Percentiles rank a stretch among this genome's conserved stretches.
These are phyloP conservation scores for Podabrus alpinus DNA, from an alignment of 2,888 invertebrate genomes.

Conservation along the genomic window DNA sequence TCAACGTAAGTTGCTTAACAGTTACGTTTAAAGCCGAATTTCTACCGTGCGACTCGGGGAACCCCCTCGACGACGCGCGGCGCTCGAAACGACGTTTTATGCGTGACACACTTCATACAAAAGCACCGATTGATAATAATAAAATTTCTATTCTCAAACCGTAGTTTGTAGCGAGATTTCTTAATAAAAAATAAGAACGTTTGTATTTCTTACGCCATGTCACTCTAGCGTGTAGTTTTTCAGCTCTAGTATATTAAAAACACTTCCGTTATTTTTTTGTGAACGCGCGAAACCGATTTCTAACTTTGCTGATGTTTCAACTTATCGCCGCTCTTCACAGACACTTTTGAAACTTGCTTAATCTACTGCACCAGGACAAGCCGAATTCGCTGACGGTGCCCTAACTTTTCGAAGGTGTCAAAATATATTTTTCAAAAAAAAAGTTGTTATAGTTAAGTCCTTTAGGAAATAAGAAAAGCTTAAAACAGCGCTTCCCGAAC, in stretches of 20 bases:
- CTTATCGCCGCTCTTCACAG: not conserved
- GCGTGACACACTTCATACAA: not conserved
- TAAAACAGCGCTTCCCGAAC: not conserved
- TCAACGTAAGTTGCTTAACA: not conserved
- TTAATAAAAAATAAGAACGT: not conserved
- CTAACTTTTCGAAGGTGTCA: not conserved
- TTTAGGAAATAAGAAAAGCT: not conserved
- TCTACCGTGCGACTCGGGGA: not conserved
- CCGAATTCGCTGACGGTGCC: not conserved
- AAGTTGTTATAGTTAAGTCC: not conserved
- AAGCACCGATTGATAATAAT: constrained; percentile 2
- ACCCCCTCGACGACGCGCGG: not conserved
- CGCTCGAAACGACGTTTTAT: not conserved
- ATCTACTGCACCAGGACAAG: not conserved
- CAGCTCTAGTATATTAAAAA: not conserved
- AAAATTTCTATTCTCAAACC: not conserved
- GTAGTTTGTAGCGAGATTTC: not conserved
- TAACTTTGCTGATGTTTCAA: not conserved
- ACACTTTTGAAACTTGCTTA: not conserved
- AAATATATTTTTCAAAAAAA: not conserved
- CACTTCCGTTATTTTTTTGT: not conserved
- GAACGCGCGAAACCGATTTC: not conserved
- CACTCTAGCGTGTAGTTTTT: not conserved
- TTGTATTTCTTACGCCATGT: not conserved
- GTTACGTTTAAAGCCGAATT: not conserved